Percentiles rank a stretch among this genome's conserved stretches.
Conservation (phyloP, 1,140 invertebrate species). For the Pseudomyrmex sp. region DNA sequence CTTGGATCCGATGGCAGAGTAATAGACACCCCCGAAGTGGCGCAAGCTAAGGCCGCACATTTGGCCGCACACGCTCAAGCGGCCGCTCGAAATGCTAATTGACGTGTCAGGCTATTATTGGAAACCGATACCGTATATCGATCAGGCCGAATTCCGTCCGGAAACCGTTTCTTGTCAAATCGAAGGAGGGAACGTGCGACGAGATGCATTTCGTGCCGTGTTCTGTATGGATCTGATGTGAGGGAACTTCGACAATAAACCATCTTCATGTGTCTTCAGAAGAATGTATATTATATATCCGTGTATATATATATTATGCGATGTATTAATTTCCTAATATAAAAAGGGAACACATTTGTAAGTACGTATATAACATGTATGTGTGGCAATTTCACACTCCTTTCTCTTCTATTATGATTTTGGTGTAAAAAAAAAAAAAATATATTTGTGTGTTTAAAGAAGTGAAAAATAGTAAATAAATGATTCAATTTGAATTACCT, state of each 20-base stretch:
- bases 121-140: not conserved
- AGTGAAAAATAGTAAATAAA: too few species aligned
- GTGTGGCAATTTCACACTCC: not conserved
- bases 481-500: not conserved
- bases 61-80: conserved; percentile 85
- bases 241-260: conserved; percentile 36
- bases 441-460: too few species aligned
- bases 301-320: not conserved
- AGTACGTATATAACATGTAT: not conserved
- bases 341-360: not conserved
- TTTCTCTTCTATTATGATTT: not conserved
- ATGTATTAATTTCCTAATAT: not conserved
- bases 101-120: not conserved
- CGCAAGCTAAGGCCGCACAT: conserved; percentile 86
- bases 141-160: not conserved
- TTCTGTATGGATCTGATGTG: conserved; percentile 41
- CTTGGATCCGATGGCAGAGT: conserved; percentile 75
- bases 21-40: conserved; percentile 80
- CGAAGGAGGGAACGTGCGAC: not conserved
- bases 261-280: not conserved
- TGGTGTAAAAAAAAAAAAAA: not conserved
- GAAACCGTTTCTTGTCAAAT: not conserved
- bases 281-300: not conserved
- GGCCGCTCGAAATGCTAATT: conserved; percentile 68
- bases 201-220: not conserved